phyloP scores from a whole-genome alignment of 2,113 vertebrate species.

The Sapayoa aenigma region DNA sequence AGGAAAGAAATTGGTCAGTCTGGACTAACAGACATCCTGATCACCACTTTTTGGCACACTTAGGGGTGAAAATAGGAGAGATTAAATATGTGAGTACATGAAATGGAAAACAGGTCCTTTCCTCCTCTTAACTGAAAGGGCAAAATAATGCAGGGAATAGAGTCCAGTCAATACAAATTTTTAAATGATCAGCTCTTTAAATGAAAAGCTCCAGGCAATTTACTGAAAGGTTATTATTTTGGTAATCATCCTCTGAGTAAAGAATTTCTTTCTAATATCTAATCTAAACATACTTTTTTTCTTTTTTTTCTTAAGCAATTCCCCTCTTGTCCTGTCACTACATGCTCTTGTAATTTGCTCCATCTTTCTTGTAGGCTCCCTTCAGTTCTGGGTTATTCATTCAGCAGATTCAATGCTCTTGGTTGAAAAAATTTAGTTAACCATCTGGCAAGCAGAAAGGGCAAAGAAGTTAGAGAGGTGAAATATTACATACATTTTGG shows the following conservation, averaged over 20 bases:
- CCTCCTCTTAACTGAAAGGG: neutral
- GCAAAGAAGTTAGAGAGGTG: neutral
- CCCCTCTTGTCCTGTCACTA: neutral
- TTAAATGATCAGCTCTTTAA: neutral
- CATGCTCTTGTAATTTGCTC: neutral
- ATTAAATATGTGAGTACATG: neutral
- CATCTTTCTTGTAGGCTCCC: neutral
- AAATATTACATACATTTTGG: neutral
- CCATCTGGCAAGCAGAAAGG: neutral
- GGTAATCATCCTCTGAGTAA: neutral
- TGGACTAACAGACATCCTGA: slow-evolving; percentile 31
- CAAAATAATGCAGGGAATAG: neutral
- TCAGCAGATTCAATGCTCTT: neutral
- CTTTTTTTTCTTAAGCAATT: neutral
- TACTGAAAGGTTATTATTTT: neutral
- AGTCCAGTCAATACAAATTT: neutral
- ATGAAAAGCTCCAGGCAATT: neutral
- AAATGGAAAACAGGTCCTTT: neutral
- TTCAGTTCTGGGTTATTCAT: neutral
- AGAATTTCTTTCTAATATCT: neutral
- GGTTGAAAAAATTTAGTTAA: neutral
- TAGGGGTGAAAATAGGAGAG: neutral
- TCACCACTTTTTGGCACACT: neutral
- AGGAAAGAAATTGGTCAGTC: slow-evolving; percentile 5
- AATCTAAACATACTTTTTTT: neutral